Percentiles rank a stretch among this genome's conserved stretches.
These are phyloP conservation scores for Xenopus borealis DNA, from an alignment of 2,113 vertebrate genomes.

Conservation along the genomic window DNA sequence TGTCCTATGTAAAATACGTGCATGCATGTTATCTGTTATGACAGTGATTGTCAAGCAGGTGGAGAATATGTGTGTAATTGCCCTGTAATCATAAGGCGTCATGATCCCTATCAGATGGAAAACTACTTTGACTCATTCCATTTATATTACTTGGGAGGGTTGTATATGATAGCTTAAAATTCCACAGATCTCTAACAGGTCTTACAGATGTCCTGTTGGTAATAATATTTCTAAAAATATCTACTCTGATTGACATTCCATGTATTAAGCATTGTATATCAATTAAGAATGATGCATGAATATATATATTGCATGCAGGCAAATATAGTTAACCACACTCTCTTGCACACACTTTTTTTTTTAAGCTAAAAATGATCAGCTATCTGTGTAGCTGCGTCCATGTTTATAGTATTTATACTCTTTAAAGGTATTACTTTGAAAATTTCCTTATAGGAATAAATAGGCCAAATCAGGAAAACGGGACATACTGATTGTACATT, in stretches of 20 bases:
- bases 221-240: slow-evolving; percentile 5
- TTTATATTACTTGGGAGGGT: neutral
- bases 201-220: slow-evolving; percentile 17
- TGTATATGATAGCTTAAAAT: slow-evolving; percentile 12
- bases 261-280: slow-evolving; percentile 65
- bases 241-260: slow-evolving; percentile 35
- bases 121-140: slow-evolving; percentile 6
- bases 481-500: slow-evolving; percentile 50
- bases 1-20: slow-evolving; percentile 23
- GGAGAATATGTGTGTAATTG: slow-evolving; percentile 1
- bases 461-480: slow-evolving; percentile 45
- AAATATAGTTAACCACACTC: slow-evolving; percentile 65
- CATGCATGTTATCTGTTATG: slow-evolving; percentile 24
- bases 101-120: neutral
- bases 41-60: slow-evolving; percentile 6
- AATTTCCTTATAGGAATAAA: slow-evolving; percentile 44
- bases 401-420: slow-evolving; percentile 66
- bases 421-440: slow-evolving; percentile 52
- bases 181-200: neutral
- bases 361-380: slow-evolving; percentile 49
- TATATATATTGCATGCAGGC: slow-evolving; percentile 70
- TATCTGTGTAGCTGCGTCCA: slow-evolving; percentile 55
- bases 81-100: slow-evolving; percentile 16
- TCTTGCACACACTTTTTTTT: slow-evolving; percentile 62
- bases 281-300: slow-evolving; percentile 70